phyloP scores from a whole-genome alignment of 2,797 vertebrate species.

The Xiphophorus birchmanni region DNA sequence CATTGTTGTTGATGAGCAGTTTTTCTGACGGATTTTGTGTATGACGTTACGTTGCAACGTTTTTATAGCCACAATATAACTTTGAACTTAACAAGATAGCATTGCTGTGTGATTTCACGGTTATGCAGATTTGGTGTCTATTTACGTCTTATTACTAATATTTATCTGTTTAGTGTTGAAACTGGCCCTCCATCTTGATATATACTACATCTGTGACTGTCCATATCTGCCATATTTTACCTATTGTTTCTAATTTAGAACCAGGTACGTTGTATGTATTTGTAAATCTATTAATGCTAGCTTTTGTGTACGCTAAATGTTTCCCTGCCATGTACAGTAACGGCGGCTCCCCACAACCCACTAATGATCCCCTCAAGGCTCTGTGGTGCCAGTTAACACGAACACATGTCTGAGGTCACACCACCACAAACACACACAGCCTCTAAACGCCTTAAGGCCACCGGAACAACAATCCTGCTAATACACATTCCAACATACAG shows the following conservation, averaged over 20 bases:
- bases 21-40: too few relatives aligned
- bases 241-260: conserved; percentile 8
- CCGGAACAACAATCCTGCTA: conserved; percentile 75
- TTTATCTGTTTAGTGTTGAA: too few relatives aligned
- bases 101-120: too few relatives aligned
- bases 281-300: conserved; percentile 8
- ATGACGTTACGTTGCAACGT: too few relatives aligned
- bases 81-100: too few relatives aligned
- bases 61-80: too few relatives aligned
- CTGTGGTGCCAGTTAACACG: conserved; percentile 73
- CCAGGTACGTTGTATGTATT: background rate
- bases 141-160: too few relatives aligned
- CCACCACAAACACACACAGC: conserved; percentile 51
- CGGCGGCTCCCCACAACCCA: conserved; percentile 67
- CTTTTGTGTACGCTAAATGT: conserved; percentile 35
- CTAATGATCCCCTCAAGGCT: conserved; percentile 77
- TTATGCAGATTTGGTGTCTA: too few relatives aligned
- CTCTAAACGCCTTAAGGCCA: conserved; percentile 48
- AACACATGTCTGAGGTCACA: conserved; percentile 77
- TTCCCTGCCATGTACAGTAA: conserved; percentile 72
- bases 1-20: too few relatives aligned
- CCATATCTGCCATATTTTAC: background rate
- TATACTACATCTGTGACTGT: background rate
- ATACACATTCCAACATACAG: conserved; percentile 73
- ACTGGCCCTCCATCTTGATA: background rate